Conservation (phyloP, 2,888 invertebrate genomes). For the Zaprionus obscuricornis region DNA sequence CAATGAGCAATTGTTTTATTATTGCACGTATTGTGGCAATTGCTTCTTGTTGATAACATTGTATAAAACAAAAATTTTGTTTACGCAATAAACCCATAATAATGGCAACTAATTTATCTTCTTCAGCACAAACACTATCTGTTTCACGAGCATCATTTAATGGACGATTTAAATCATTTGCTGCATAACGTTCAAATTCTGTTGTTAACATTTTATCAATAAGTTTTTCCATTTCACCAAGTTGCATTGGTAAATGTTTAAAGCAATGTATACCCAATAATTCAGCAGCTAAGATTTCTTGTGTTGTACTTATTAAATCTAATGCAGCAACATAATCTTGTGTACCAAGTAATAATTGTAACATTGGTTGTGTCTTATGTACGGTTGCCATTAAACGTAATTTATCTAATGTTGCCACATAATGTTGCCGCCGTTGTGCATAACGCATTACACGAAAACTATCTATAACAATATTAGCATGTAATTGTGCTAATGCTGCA, state of each 20-base stretch:
- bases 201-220: conserved; percentile 98
- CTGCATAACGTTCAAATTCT: conserved; percentile 96
- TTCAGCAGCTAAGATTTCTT: conserved; percentile 95
- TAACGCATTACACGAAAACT: conserved; percentile 91
- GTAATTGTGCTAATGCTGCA: conserved; percentile 90
- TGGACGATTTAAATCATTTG: conserved; percentile 95
- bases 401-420: conserved; percentile 88
- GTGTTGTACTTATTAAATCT: conserved; percentile 97
- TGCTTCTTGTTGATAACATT: conserved; percentile 93
- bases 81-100: conserved; percentile 95
- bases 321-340: conserved; percentile 99
- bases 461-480: conserved; percentile 90
- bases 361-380: conserved; percentile 98
- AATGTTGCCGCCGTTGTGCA: conserved; percentile 87
- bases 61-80: conserved; percentile 94
- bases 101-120: conserved; percentile 94
- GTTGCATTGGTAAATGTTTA: conserved; percentile 96
- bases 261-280: conserved; percentile 97
- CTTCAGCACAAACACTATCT: conserved; percentile 84
- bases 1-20: conserved; percentile 94
- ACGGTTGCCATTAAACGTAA: conserved; percentile 97
- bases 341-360: conserved; percentile 96
- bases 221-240: conserved; percentile 96
- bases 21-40: conserved; percentile 94
- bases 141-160: conserved; percentile 82